These are phyloP conservation scores for Polyodon spathula DNA, from an alignment of 2,113 vertebrate genomes.

Conservation along the genomic window DNA sequence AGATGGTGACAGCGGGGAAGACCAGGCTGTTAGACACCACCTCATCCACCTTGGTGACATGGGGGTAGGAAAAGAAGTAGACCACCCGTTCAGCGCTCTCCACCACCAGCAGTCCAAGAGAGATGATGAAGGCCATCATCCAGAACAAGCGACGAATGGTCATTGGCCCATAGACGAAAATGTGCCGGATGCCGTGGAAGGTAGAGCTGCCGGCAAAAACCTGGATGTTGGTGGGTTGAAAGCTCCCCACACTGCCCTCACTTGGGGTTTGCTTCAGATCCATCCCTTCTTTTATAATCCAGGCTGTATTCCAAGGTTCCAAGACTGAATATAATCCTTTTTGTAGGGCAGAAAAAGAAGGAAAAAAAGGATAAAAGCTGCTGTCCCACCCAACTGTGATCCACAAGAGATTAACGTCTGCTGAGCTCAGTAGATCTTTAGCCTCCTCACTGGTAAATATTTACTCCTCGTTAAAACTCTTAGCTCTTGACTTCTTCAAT, in stretches of 20 bases:
- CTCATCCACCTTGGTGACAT: constrained; percentile 88
- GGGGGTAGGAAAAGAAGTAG: constrained; percentile 92
- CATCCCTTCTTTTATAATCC: constrained; percentile 54
- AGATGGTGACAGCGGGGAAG: constrained; percentile 89
- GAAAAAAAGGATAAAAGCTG: not conserved
- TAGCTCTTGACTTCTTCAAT: constrained; percentile 58
- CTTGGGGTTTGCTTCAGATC: constrained; percentile 88
- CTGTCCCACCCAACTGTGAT: not conserved
- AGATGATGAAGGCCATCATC: constrained; percentile 79
- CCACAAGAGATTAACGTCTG: not conserved
- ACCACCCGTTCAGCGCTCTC: constrained; percentile 84
- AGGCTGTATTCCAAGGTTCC: not conserved
- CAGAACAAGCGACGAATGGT: constrained; percentile 79
- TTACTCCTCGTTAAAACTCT: constrained; percentile 60
- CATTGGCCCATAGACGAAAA: constrained; percentile 78
- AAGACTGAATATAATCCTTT: not conserved
- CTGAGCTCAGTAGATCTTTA: not conserved
- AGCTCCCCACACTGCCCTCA: constrained; percentile 71
- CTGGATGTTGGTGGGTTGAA: constrained; percentile 80
- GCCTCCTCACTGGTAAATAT: not conserved
- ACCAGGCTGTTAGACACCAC: constrained; percentile 82
- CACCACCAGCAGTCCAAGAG: constrained; percentile 75
- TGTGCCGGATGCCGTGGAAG: constrained; percentile 83
- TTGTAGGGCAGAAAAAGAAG: not conserved
- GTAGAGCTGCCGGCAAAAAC: constrained; percentile 83